Percentiles rank a stretch among this genome's conserved stretches.
These are phyloP conservation scores for Drosophila bocqueti DNA, from an alignment of 1,140 invertebrate species.

Conservation along the genomic window DNA sequence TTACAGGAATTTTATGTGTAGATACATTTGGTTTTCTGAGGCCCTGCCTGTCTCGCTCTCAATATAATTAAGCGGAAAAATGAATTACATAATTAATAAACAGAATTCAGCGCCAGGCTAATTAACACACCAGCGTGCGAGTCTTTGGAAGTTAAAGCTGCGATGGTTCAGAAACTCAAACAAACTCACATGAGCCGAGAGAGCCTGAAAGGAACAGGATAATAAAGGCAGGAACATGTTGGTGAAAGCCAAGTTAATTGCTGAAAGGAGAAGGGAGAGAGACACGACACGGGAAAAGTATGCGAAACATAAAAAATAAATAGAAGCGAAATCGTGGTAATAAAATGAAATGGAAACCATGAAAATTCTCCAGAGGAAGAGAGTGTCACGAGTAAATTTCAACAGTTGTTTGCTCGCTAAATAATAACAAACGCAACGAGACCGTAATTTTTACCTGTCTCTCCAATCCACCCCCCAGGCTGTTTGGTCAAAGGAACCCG, in stretches of 20 bases:
- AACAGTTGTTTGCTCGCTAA: slow-evolving; percentile 38
- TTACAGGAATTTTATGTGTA: slow-evolving; percentile 56
- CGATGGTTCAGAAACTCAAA: slow-evolving; percentile 10
- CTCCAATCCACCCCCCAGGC: slow-evolving; percentile 4
- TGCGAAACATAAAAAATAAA: slow-evolving; percentile 33
- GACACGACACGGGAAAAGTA: neutral
- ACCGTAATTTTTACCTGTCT: slow-evolving; percentile 26
- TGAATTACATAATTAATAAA: slow-evolving; percentile 70
- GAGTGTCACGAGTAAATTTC: slow-evolving; percentile 38
- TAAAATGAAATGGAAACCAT: slow-evolving; percentile 39
- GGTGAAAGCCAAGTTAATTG: slow-evolving; percentile 42
- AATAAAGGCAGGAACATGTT: slow-evolving; percentile 31
- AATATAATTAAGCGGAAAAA: slow-evolving; percentile 66
- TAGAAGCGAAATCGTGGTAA: slow-evolving; percentile 38
- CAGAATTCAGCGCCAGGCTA: slow-evolving; percentile 51
- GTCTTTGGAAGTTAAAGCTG: slow-evolving; percentile 14
- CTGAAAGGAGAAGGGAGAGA: slow-evolving; percentile 1
- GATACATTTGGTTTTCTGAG: slow-evolving; percentile 28
- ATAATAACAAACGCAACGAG: slow-evolving; percentile 34
- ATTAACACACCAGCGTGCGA: slow-evolving; percentile 44
- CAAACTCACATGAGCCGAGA: slow-evolving; percentile 1
- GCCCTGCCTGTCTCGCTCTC: slow-evolving; percentile 23
- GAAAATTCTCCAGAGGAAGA: slow-evolving; percentile 9
- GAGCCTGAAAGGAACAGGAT: slow-evolving; percentile 23
- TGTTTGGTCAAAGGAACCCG: slow-evolving; percentile 20